These are phyloP conservation scores for Diacarnus erythraeanus DNA, from an alignment of 37 sponge, comb jelly and placozoan species.

Conservation along the genomic window DNA sequence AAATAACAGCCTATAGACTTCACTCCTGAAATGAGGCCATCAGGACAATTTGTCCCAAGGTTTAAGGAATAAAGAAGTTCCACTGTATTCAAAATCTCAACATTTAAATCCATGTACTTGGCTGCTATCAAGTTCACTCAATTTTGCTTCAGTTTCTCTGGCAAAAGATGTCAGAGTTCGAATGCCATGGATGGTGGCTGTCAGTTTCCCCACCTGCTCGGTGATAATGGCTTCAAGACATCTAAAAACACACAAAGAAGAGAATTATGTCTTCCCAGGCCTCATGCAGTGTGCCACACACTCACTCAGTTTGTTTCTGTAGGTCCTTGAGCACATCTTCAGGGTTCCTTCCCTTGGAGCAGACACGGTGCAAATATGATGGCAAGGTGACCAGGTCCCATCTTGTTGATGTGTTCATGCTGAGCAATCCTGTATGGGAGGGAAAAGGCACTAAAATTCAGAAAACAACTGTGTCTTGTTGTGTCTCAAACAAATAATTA, in stretches of 20 bases:
- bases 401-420: constrained; percentile 75
- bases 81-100: background rate
- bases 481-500: no score
- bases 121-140: constrained; percentile 11
- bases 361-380: constrained; percentile 88
- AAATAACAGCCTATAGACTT: no score
- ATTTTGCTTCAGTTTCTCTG: constrained; percentile 20
- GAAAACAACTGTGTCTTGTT: no score
- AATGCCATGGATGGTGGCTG: constrained; percentile 49
- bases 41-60: no score
- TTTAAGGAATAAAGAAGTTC: no score
- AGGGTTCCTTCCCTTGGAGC: constrained; percentile 54
- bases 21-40: no score
- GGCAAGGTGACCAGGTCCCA: constrained; percentile 75
- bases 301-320: constrained; percentile 70
- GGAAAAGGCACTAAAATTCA: no score
- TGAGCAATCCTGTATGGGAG: constrained; percentile 80
- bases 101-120: background rate
- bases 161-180: constrained; percentile 35
- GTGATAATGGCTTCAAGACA: constrained; percentile 62
- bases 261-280: no score
- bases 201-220: constrained; percentile 72
- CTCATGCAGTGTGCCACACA: background rate
- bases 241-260: constrained; percentile 16
- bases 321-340: constrained; percentile 70